A percentile compares a stretch with the other conserved stretches of the same genome.
phyloP scores from a whole-genome alignment of 2,888 invertebrate species.

The Eristalis pertinax region DNA sequence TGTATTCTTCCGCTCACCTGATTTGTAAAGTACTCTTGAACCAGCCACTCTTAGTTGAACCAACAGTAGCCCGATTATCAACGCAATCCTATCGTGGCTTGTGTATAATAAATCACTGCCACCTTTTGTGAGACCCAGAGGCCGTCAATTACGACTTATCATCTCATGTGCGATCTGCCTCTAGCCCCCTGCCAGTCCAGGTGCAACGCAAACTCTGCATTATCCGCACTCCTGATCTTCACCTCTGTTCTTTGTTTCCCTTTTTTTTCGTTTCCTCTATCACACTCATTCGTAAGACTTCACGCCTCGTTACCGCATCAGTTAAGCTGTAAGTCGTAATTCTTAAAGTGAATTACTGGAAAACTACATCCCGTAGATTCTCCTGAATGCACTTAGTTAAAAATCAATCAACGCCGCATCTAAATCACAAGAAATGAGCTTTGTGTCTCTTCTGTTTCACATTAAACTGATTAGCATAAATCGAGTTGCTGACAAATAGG shows the following conservation, averaged over 20 bases:
- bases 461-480: slow-evolving; percentile 64
- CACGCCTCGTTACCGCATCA: neutral
- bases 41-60: neutral
- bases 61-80: neutral
- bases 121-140: neutral
- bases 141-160: neutral
- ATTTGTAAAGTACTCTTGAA: too few species aligned
- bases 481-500: slow-evolving; percentile 58
- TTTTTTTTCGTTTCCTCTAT: neutral
- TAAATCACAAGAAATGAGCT: slow-evolving; percentile 26
- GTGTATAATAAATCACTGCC: neutral
- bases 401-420: slow-evolving; percentile 32
- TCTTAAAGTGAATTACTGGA: neutral
- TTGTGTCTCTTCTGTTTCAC: neutral
- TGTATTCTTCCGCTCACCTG: too few species aligned
- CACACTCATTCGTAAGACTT: neutral
- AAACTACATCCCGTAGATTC: neutral
- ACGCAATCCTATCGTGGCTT: neutral
- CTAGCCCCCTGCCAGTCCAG: neutral
- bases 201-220: neutral
- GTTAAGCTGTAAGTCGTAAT: neutral
- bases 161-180: neutral
- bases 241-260: neutral
- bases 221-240: neutral
- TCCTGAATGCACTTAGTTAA: neutral